phyloP scores from a whole-genome alignment of 2,797 vertebrate genomes.

The Notolepis coatsorum region DNA sequence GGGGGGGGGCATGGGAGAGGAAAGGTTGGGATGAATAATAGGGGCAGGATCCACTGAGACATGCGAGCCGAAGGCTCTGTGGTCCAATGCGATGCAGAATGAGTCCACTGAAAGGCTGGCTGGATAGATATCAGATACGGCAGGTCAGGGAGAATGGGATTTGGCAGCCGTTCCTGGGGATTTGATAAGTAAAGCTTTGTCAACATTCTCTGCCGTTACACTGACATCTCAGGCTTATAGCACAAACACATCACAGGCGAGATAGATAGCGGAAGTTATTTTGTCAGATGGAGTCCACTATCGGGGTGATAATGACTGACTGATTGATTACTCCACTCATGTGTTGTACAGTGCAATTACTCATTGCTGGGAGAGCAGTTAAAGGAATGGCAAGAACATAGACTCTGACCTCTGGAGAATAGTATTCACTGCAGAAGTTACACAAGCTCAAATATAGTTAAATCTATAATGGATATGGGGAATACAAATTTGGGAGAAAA shows the following conservation, averaged over 20 bases:
- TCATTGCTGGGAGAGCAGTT: conserved; percentile 16
- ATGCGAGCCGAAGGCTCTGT: conserved; percentile 43
- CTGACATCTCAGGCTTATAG: conserved; percentile 49
- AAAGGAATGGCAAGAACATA: background rate
- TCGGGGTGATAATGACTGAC: conserved; percentile 7
- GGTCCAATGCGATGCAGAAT: conserved; percentile 58
- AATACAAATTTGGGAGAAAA: conserved; percentile 24
- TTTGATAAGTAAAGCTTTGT: conserved; percentile 66
- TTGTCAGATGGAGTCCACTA: conserved; percentile 12
- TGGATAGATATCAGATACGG: conserved; percentile 62
- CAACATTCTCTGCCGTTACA: conserved; percentile 34
- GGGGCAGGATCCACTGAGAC: conserved; percentile 8
- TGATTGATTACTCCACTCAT: background rate
- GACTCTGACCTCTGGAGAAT: too few relatives aligned
- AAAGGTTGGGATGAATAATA: background rate
- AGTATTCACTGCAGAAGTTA: conserved; percentile 11
- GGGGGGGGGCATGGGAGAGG: conserved; percentile 14
- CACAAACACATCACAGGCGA: conserved; percentile 45
- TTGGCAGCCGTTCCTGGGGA: conserved; percentile 60
- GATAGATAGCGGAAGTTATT: conserved; percentile 32
- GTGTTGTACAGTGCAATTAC: conserved; percentile 26
- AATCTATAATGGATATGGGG: conserved; percentile 9
- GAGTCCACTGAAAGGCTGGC: conserved; percentile 57
- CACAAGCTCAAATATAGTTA: conserved; percentile 1
- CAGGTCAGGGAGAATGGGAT: conserved; percentile 61